Conservation (phyloP, 2,113 vertebrate species). For the Microtus ochrogaster region DNA sequence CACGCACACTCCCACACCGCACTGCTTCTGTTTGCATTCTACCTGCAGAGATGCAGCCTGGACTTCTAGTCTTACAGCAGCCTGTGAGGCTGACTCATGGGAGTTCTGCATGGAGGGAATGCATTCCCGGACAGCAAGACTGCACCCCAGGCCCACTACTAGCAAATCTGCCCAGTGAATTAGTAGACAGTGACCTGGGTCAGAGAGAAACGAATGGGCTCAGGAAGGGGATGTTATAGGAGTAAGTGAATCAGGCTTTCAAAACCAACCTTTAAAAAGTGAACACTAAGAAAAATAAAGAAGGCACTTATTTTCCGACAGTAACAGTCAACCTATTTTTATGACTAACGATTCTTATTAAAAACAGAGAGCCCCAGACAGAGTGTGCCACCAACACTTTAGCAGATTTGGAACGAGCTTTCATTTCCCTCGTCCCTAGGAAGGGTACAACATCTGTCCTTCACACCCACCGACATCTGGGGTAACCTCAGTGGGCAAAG, state of each 20-base stretch:
- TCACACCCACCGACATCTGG: neutral
- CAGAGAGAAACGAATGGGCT: neutral
- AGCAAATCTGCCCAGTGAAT: neutral
- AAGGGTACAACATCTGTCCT: neutral
- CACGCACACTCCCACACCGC: neutral
- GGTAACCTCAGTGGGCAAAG: neutral
- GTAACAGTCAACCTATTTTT: constrained; percentile 6
- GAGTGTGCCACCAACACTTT: neutral
- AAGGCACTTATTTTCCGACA: neutral
- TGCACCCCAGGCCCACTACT: neutral
- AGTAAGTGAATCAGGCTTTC: neutral
- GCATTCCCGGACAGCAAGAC: neutral
- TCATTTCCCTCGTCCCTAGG: neutral
- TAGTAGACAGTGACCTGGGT: neutral
- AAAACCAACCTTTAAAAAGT: neutral
- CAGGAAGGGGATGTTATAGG: neutral
- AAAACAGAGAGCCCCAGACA: constrained; percentile 3
- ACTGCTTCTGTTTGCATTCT: neutral
- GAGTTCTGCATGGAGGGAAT: neutral
- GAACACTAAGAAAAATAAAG: constrained; percentile 17
- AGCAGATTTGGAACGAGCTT: neutral
- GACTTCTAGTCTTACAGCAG: neutral
- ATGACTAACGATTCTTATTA: constrained; percentile 6
- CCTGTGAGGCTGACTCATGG: neutral
- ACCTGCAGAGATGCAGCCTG: neutral